Percentiles rank a stretch among this genome's conserved stretches.
These are phyloP conservation scores for Chelon auratus DNA, from an alignment of 2,797 vertebrate genomes.

Conservation along the genomic window DNA sequence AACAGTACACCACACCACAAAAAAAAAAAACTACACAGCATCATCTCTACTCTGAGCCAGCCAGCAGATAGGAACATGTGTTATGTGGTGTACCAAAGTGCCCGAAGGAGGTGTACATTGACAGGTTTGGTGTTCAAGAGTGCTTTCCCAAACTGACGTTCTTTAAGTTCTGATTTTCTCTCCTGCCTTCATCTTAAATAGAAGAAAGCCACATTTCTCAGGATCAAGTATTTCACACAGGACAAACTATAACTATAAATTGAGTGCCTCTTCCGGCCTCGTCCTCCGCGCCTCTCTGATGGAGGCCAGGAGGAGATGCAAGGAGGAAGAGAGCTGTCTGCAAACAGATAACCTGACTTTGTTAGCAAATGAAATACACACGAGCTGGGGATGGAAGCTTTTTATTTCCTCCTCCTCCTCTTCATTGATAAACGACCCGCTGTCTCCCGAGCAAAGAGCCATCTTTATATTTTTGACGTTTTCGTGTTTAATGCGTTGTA, in stretches of 20 bases:
- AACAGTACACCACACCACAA: constrained; percentile 81
- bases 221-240: constrained; percentile 9
- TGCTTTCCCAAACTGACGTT: constrained; percentile 53
- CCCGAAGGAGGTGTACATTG: constrained; percentile 73
- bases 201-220: neutral
- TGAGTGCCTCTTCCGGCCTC: constrained; percentile 37
- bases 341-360: constrained; percentile 82
- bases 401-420: constrained; percentile 84
- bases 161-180: constrained; percentile 38
- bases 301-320: constrained; percentile 63
- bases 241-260: neutral
- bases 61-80: constrained; percentile 76
- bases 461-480: constrained; percentile 89
- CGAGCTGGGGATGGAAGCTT: constrained; percentile 76
- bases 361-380: constrained; percentile 85
- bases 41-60: constrained; percentile 66
- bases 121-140: constrained; percentile 60
- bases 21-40: constrained; percentile 71
- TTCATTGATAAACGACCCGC: constrained; percentile 84
- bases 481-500: constrained; percentile 87
- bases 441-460: constrained; percentile 83
- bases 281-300: constrained; percentile 26
- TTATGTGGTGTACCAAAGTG: constrained; percentile 80
- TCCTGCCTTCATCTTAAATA: neutral
- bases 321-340: constrained; percentile 73